Base-by-base conservation (phyloP, 2,888 invertebrate species). In the Rutpela maculata region DNA sequence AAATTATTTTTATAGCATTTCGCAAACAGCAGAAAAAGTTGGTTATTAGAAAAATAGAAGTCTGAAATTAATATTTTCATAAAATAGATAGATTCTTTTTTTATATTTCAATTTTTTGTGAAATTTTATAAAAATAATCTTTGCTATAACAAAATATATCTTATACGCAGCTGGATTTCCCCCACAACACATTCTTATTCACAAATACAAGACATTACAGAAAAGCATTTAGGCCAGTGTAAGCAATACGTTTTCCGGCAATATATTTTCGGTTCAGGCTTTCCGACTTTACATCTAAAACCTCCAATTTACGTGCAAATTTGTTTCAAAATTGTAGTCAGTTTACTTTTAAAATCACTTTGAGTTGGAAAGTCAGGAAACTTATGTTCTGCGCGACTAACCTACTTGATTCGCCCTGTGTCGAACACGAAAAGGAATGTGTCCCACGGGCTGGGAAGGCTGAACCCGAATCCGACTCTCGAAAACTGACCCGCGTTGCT, bases 321-420 rank as follows among this genome's bases (percentile, higher is more conserved):
- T 66, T 66, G 66, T 66, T 43, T 35, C 62, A 63, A 63, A 63
- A 63, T 63, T 63, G 31, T 31, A 63, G 19, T 66, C 43, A 19
- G 66, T 50, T 50, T 43, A 38, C 66, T 18, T 38, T 66, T 66
- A 66, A 66, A 66, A 66, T 50, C 66, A 43, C 66, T 50, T 50
- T 19, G 66, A 66, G 43, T 50, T 43, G 38, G 66, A 9, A 66
- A 50, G 38, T 66, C 50, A 17, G 50, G 66, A 66, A 66, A 66
- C 43, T 66, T 66, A 50, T 66, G 66, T 66, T 66, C 66, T 43
- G 50, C 66, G 66, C 66, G 66, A 66, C 43, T 50, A 66, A 50
- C 43, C 66, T 22, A 66, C 66, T 50, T 66, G 66, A 66, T 66
- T 66, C 50, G 35, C 66, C 22, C 66, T 59, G 66, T 66, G 66